Conservation (phyloP, 64 coral and sea anemone species). For the Montipora foliosa region DNA sequence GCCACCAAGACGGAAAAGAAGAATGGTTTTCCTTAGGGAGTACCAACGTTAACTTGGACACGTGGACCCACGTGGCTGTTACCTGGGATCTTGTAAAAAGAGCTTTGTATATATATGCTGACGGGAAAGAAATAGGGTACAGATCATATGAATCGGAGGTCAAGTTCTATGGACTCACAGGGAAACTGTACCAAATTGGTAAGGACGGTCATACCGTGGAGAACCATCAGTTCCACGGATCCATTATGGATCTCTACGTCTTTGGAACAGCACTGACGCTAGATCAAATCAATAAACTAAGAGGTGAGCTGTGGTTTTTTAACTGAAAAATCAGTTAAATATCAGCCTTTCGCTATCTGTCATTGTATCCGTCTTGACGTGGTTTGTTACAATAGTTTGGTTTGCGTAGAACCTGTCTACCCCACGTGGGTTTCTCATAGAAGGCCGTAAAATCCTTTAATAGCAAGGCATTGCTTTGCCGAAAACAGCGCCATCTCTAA, state of each 20-base stretch:
- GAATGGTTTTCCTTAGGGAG: not conserved
- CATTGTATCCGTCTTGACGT: no score
- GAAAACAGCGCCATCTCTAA: no score
- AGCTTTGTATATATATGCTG: not conserved
- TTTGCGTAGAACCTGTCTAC: no score
- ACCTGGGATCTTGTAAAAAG: not conserved
- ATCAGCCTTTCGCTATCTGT: no score
- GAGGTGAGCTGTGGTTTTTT: not conserved
- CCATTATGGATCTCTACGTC: slow-evolving; percentile 22
- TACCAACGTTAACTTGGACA: not conserved
- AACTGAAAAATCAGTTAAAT: no score
- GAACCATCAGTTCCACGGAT: not conserved
- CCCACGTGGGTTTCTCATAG: no score
- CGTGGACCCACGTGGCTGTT: slow-evolving; percentile 11
- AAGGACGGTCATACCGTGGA: not conserved
- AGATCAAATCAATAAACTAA: slow-evolving; percentile 15
- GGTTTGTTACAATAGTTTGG: no score
- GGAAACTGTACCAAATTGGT: not conserved
- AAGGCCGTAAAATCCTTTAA: no score
- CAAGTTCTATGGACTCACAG: no score
- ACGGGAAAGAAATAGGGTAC: not conserved
- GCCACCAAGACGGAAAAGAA: not conserved
- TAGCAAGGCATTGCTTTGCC: no score
- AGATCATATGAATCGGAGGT: no score
- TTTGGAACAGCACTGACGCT: slow-evolving; percentile 16